phyloP scores from a whole-genome alignment of 2,113 vertebrate species.

The Scalopus aquaticus region DNA sequence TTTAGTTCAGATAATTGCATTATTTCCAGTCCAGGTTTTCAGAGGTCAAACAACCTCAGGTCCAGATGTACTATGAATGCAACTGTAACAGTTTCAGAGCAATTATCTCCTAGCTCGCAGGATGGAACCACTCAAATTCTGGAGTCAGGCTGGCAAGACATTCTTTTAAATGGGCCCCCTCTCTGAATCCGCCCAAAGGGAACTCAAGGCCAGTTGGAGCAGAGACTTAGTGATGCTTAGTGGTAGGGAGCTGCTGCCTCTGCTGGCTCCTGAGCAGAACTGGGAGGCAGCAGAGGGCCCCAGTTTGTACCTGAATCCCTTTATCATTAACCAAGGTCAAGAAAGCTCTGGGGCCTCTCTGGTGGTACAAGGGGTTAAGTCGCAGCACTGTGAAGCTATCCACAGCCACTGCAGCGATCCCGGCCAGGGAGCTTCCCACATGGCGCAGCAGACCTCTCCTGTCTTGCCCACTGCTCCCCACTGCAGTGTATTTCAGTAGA shows the following conservation, averaged over 20 bases:
- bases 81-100: not conserved
- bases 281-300: not conserved
- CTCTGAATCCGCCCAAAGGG: not conserved
- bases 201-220: not conserved
- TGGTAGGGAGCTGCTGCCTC: not conserved
- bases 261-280: not conserved
- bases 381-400: too few species aligned
- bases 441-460: too few species aligned
- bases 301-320: not conserved
- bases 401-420: too few species aligned
- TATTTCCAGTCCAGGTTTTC: conserved; percentile 58
- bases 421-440: too few species aligned
- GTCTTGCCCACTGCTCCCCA: too few species aligned
- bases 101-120: conserved; percentile 33
- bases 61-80: conserved; percentile 40
- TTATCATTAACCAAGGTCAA: not conserved
- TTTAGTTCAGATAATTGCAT: conserved; percentile 59
- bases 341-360: too few species aligned
- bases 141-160: not conserved
- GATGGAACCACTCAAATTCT: not conserved
- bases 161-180: not conserved
- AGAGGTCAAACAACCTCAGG: conserved; percentile 35
- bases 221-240: not conserved
- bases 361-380: too few species aligned
- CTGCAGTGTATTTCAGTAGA: too few species aligned